Evolutionary conservation across 2,113 vertebrate genomes (phyloP).

Genomic region (Ameiurus melas): DNA sequence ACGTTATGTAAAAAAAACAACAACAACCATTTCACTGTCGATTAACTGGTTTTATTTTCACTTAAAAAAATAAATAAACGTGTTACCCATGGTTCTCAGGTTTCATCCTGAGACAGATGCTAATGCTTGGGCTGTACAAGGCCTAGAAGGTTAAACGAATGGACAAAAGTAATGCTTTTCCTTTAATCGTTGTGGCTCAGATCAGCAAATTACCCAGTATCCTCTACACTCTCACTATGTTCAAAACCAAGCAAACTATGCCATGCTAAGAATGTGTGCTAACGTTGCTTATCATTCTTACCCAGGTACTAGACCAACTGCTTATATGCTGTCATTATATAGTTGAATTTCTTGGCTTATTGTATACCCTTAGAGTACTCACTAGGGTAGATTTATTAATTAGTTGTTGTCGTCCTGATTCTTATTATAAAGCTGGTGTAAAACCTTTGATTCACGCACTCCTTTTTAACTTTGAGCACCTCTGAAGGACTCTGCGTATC

Average conservation of each 20-base stretch:
- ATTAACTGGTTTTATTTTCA: no score
- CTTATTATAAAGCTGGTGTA: not conserved
- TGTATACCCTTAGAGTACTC: not conserved
- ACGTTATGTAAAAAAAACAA: not conserved
- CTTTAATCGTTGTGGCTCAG: not conserved
- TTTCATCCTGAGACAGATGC: not conserved
- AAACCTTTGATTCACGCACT: not conserved
- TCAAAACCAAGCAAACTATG: not conserved
- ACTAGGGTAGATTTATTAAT: not conserved
- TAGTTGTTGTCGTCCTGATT: not conserved
- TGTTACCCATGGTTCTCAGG: not conserved
- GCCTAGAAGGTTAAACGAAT: not conserved
- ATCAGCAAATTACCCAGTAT: not conserved
- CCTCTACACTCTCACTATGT: not conserved
- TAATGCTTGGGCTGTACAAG: not conserved
- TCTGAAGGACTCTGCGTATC: not conserved
- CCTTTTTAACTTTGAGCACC: not conserved
- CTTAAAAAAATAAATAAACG: not conserved
- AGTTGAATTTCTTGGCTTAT: not conserved
- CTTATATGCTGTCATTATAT: not conserved
- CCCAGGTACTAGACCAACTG: not conserved
- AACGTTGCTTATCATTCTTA: not conserved
- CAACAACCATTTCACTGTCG: not conserved
- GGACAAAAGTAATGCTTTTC: not conserved
- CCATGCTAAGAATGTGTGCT: not conserved